Evolutionary conservation across 1,140 invertebrate genomes (phyloP).

Genomic region (Maniola jurtina): DNA sequence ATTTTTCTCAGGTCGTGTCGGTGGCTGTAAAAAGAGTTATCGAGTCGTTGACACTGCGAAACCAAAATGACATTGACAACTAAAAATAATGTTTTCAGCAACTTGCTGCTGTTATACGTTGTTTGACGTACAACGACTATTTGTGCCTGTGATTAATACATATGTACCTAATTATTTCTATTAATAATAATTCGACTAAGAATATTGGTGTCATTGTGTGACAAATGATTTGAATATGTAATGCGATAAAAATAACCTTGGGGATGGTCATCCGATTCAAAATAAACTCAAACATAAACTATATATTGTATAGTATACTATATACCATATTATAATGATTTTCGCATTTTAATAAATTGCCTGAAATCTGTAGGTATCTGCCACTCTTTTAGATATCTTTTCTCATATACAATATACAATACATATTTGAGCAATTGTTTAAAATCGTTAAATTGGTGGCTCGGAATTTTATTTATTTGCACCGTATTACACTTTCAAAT

Average conservation of each 20-base stretch:
- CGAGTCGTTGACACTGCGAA: slow-evolving; percentile 41
- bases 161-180: slow-evolving; percentile 4
- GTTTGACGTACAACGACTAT: slow-evolving; percentile 17
- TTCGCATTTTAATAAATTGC: too few relatives aligned
- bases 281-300: neutral
- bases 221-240: neutral
- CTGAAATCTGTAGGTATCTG: too few relatives aligned
- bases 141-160: slow-evolving; percentile 14
- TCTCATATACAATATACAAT: too few relatives aligned
- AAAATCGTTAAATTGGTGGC: too few relatives aligned
- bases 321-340: too few relatives aligned
- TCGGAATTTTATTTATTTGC: too few relatives aligned
- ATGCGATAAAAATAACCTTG: neutral
- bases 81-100: slow-evolving; percentile 42
- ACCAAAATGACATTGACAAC: slow-evolving; percentile 45
- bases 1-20: neutral
- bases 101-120: slow-evolving; percentile 26
- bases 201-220: neutral
- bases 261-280: neutral
- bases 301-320: too few relatives aligned
- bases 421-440: too few relatives aligned
- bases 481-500: too few relatives aligned
- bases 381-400: too few relatives aligned
- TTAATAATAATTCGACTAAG: slow-evolving; percentile 1
- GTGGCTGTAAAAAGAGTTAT: neutral